Evolutionary conservation across 2,888 invertebrate genomes (phyloP), one percentile per base, ranked within the genome.

Genomic region (Nyleta sp.): DNA sequence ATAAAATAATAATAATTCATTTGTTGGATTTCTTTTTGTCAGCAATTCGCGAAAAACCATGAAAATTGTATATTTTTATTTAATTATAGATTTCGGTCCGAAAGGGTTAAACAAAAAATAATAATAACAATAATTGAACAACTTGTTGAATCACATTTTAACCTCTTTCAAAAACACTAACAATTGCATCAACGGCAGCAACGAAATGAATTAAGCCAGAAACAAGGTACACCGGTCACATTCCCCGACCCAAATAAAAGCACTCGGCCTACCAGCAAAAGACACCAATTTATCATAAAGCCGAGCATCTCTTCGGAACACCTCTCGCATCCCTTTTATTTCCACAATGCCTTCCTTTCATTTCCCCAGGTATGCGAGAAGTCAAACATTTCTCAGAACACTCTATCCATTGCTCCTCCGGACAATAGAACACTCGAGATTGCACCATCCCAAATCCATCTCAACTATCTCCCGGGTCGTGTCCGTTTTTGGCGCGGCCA

Each of bases 211-310:
- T 31, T 31, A 8, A 31, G 8, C 8, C 31, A 31, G 8, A 31
- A 31, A 31, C 8, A 42, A 42, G 2, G 4, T 42, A 13, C 2
- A 15, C 5, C 10, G 3, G 17, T 20, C 44, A 11, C 44, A 44
- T 44, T 15, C 15, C 13, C 10, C 3, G 2, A 35, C 11, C 40
- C 22, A 24, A 60, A 62, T 11, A 64, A 50, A 50, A 64, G 50
- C 40, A 64, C 50, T 64, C 64, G 28, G 31, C 52, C 64, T 11
- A 64, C 40, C 11, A 35, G 4, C 15, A 33, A 31, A 53, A 65
- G 52, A 65, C 40, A 55, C 33, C 42, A 55, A 53, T 67, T 44
- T 55, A 67, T 67, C 67, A 55, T 55, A 35, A 65, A 44, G 11
- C 17, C 15, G 13, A 28, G 31, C 40, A 55, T 35, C n/a, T 35